Evolutionary conservation across 2,113 vertebrate species (phyloP).

Genomic region (Lagopus leucura): DNA sequence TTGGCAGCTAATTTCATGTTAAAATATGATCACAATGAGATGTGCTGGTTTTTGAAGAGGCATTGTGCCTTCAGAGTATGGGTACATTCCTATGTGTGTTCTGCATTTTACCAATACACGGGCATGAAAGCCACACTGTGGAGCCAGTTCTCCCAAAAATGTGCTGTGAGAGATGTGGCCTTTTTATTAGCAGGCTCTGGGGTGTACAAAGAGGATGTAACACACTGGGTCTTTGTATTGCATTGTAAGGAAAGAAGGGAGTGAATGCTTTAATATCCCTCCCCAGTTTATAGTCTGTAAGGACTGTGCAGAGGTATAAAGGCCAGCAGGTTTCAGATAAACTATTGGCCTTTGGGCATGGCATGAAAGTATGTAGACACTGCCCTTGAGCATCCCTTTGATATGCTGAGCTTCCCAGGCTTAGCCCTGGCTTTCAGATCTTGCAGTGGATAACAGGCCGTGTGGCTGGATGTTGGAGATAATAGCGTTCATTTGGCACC

Average conservation of each 20-base stretch:
- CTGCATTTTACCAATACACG: not conserved
- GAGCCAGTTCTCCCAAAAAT: not conserved
- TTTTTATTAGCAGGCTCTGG: not conserved
- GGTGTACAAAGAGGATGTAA: not conserved
- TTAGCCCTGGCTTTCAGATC: not conserved
- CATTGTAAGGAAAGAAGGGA: not conserved
- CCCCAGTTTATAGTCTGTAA: not conserved
- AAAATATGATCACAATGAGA: not conserved
- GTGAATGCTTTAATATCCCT: not conserved
- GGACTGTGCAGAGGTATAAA: not conserved
- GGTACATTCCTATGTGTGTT: not conserved
- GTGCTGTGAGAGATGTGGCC: not conserved
- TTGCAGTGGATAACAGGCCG: not conserved
- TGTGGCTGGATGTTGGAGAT: not conserved
- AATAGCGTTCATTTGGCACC: rapidly evolving
- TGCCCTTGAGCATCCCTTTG: not conserved
- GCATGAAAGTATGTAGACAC: not conserved
- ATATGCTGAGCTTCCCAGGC: not conserved
- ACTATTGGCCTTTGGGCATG: not conserved
- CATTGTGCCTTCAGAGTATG: not conserved
- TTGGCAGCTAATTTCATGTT: not conserved
- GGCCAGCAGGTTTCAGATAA: not conserved
- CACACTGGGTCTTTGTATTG: not conserved
- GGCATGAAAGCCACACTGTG: not conserved
- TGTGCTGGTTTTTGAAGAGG: not conserved